Evolutionary conservation across 1,140 invertebrate genomes (phyloP).

Genomic region (Pseudachorutes palmiensis): DNA sequence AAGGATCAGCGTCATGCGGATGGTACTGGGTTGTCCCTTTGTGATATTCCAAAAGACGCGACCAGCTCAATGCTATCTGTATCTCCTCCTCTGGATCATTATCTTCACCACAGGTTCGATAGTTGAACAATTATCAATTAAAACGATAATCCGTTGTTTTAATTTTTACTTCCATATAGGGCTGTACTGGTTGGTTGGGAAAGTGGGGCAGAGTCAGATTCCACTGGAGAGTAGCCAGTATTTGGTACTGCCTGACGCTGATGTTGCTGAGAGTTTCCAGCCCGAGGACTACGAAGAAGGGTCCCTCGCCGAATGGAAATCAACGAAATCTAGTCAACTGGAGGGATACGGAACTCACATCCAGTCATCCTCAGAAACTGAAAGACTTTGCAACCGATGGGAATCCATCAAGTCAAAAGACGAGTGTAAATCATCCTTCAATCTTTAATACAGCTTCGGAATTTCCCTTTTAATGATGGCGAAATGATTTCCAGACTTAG

Average conservation of each 20-base stretch:
- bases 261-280: too few relatives aligned
- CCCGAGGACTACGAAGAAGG: too few relatives aligned
- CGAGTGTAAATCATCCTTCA: conserved; percentile 27
- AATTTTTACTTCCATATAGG: conserved; percentile 2
- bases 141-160: background rate
- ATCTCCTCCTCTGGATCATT: conserved; percentile 33
- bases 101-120: conserved; percentile 33
- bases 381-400: conserved; percentile 29
- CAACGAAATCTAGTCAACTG: background rate
- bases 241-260: too few relatives aligned
- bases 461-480: conserved; percentile 4
- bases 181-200: background rate
- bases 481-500: conserved; percentile 39
- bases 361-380: conserved; percentile 21
- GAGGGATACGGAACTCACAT: conserved; percentile 1
- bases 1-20: too few relatives aligned
- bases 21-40: too few relatives aligned
- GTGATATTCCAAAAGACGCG: background rate
- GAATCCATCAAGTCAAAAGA: conserved; percentile 28
- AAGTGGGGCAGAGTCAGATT: too few relatives aligned
- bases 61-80: conserved; percentile 18
- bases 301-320: too few relatives aligned
- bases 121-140: background rate
- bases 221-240: too few relatives aligned
- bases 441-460: background rate